These are phyloP conservation scores for Calephelis nemesis DNA, from an alignment of 1,140 invertebrate species.

Conservation along the genomic window DNA sequence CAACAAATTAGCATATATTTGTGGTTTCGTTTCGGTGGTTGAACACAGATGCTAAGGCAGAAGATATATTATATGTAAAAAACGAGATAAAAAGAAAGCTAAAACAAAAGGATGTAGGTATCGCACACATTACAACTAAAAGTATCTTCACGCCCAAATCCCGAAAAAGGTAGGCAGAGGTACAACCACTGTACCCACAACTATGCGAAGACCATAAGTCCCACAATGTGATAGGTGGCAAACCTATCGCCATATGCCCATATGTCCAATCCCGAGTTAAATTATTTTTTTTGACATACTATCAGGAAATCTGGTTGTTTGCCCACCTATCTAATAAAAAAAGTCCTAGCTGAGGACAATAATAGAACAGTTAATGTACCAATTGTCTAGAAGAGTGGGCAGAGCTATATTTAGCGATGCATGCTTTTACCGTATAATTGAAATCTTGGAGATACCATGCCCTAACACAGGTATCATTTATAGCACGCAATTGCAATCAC, in stretches of 20 bases:
- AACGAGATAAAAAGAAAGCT: not conserved
- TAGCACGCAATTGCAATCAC: slow-evolving; percentile 17
- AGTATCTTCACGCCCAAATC: too few relatives aligned
- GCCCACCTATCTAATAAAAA: too few relatives aligned
- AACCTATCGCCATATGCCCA: too few relatives aligned
- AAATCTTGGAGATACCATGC: not conserved
- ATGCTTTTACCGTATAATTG: slow-evolving; percentile 22
- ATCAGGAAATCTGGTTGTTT: too few relatives aligned
- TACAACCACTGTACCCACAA: too few relatives aligned
- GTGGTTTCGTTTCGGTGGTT: not conserved
- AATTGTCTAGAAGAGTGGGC: slow-evolving; percentile 38
- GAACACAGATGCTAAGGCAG: not conserved
- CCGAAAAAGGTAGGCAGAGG: too few relatives aligned
- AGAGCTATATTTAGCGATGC: slow-evolving; percentile 41
- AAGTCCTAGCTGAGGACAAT: not conserved
- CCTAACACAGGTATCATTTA: not conserved
- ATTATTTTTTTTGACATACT: too few relatives aligned
- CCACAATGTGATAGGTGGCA: too few relatives aligned
- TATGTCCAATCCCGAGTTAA: too few relatives aligned
- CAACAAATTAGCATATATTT: slow-evolving; percentile 10
- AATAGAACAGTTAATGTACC: slow-evolving; percentile 16
- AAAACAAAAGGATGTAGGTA: too few relatives aligned
- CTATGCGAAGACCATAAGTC: too few relatives aligned
- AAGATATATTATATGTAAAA: not conserved
- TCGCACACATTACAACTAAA: too few relatives aligned